phyloP scores from a whole-genome alignment of 2,797 vertebrate species.

The Anas acuta region DNA sequence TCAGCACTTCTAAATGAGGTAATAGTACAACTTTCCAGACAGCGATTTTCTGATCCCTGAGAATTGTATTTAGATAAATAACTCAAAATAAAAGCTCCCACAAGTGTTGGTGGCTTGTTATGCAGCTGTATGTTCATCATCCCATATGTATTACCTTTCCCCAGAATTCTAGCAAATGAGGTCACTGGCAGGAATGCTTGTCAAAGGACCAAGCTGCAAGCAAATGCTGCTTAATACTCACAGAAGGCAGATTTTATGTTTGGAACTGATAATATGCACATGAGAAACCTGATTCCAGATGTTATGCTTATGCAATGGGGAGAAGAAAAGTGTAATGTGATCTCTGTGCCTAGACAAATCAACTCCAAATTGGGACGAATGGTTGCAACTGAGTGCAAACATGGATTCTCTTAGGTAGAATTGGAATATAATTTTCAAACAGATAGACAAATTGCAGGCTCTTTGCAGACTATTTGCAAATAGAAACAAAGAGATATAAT shows the following conservation, averaged over 20 bases:
- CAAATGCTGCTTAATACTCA: background rate
- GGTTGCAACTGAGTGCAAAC: background rate
- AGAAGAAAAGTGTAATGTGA: background rate
- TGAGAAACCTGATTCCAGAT: background rate
- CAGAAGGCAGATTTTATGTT: background rate
- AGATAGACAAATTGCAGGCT: background rate
- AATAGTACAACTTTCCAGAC: background rate
- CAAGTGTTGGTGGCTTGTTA: background rate
- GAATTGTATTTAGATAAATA: background rate
- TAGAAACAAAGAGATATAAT: background rate
- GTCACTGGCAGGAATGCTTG: background rate
- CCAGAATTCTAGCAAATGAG: background rate
- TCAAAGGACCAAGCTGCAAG: background rate
- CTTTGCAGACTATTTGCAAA: background rate
- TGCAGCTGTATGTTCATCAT: background rate
- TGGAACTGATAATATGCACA: background rate
- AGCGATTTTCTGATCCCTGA: background rate
- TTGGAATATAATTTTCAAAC: background rate
- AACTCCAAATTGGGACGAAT: background rate
- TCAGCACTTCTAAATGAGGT: background rate
- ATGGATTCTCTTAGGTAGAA: background rate
- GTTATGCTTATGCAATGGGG: background rate
- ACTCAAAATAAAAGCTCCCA: slow-evolving; percentile 2
- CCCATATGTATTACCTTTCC: background rate
- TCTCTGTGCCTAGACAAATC: background rate